Evolutionary conservation across 2,888 invertebrate species (phyloP), one percentile per base, ranked within the genome.

Genomic region (Caradrina clavipalpis): DNA sequence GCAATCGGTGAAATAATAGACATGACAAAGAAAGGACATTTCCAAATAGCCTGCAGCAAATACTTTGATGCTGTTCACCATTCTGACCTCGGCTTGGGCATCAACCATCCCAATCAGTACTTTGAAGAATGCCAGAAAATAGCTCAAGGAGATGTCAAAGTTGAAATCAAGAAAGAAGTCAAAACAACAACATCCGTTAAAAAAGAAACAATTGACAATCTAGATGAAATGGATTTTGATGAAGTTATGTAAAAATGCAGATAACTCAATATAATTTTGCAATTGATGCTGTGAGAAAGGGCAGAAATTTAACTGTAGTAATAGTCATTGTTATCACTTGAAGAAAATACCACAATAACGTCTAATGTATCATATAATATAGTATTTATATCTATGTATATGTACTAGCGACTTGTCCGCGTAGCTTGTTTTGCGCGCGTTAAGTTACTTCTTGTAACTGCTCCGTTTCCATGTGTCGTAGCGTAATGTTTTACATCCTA

Each of bases 51-150:
- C 0, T 99, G 99, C 92, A 97, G 97, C 53, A 97, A 98, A 89
- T 98, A 98, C 91, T 99, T 98, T 93, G 98, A 98, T 94, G 94
- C 96, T 61, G 96, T 96, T 0, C 98, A 98, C 80, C 97, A 97
- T 82, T 93, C 96, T 7, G 95, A 96, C n/a, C 87, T 97, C 17
- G 97, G 97, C 50, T 95, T 97, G 51, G 97, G 97, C 3, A 97
- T 99, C 50, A 97, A 97, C 89, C 99, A 99, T 95, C 99, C 99
- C 0, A 99, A 99, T 94, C 98, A 98, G 81, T 99, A 98, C 92
- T 99, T 98, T 92, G 97, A 98, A 85, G 98, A 98, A 87, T 98
- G 98, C 87, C 97, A 97, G 83, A 97, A 96, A 81, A 84, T 97
- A 11, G 88, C 91, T 0, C 92, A 92, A 82, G 94, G 93, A 35